Conservation (phyloP, 2,888 invertebrate species). For the Poecilus cupreus region DNA sequence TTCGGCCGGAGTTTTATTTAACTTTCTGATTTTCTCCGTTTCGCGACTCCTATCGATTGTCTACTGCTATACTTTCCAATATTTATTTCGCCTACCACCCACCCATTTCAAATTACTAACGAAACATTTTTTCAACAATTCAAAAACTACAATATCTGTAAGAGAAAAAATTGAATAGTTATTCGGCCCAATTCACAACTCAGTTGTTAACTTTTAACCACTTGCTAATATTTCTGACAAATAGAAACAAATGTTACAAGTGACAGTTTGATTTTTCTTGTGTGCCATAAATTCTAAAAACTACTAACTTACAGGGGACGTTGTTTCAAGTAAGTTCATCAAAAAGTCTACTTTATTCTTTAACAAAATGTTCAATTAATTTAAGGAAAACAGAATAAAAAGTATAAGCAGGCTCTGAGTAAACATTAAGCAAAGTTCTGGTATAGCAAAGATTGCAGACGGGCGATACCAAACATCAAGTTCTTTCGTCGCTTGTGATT, state of each 20-base stretch:
- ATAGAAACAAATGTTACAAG: too few species aligned
- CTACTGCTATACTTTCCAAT: not conserved
- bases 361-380: not conserved
- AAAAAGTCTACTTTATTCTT: not conserved
- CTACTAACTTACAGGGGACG: too few species aligned
- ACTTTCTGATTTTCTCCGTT: slow-evolving; percentile 30
- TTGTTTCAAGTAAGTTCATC: not conserved
- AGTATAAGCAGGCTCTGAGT: not conserved
- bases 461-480: not conserved
- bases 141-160: too few species aligned
- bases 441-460: not conserved
- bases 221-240: too few species aligned
- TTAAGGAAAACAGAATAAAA: not conserved
- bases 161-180: too few species aligned
- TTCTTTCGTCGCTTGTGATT: slow-evolving; percentile 32
- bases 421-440: slow-evolving; percentile 29
- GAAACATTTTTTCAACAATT: too few species aligned
- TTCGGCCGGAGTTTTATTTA: slow-evolving; percentile 16
- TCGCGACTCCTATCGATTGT: slow-evolving; percentile 1
- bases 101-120: too few species aligned
- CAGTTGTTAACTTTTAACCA: too few species aligned
- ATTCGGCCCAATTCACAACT: too few species aligned
- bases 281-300: too few species aligned
- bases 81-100: too few species aligned
- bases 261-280: too few species aligned